Base-by-base conservation (phyloP, 1,140 invertebrate genomes). In the Harpegnathos saltator region DNA sequence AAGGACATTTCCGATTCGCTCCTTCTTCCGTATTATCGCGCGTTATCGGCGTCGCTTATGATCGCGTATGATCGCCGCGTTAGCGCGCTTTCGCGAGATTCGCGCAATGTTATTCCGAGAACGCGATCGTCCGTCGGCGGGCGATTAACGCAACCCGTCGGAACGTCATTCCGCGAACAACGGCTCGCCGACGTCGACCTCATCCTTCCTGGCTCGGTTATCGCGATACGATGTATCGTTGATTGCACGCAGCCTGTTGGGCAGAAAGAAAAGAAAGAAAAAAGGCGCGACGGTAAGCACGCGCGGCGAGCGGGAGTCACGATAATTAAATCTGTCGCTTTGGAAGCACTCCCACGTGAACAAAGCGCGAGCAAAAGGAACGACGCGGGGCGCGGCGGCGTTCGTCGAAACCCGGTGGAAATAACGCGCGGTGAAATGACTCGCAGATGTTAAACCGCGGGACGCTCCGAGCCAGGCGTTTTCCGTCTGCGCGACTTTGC, bases 341-440 rank as follows among this genome's bases (percentile, higher is more conserved):
- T 65, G 71, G 19, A 61, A 63, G 56, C 58, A 29, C 68, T 75
- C 72, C 17, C 7, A 14, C 56, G 48, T n/a, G 81, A 33, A 83
- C 71, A 56, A 62, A 83, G 54, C 48, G 26, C 14, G 56, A 78
- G 61, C 58, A 83, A 73, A 77, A 78, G 65, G 75, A 58, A 48
- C 38, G 61, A 24, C 44, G 44, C 24, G 59, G 44, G 48, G 26
- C n/a, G n/a, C n/a, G n/a, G n/a, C n/a, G n/a, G n/a, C 50, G 38
- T 86, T 87, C 85, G 85, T 66, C 85, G 85, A 87, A 87, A n/a
- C 72, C 33, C 54, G 71, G 68, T 87, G 80, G 68, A 87, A 87
- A 87, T 86, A 87, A 87, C 85, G 81, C 85, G 81, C 58, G 52
- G 72, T 56, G 59, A 86, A 86, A 87, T 66, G 85, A 87, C 85